Base-by-base conservation (phyloP, 2,888 invertebrate genomes). In the Phlogophora meticulosa region DNA sequence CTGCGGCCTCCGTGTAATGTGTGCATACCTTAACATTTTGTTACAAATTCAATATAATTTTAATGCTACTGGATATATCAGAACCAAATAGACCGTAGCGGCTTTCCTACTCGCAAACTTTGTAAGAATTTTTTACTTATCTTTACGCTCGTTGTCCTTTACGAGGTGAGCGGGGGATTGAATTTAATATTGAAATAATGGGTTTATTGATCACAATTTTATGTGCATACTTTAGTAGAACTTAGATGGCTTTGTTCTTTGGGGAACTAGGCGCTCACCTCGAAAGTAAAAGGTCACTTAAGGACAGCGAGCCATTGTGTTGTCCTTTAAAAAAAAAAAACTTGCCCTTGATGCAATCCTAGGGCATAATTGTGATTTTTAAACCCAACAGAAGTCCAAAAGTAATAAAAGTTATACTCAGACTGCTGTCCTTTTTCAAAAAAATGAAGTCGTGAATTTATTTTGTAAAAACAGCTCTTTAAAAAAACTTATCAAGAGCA, bases 51-150 rank as follows among this genome's bases (percentile, higher is more conserved):
- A 43, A 60, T 67, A 67, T 61, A 56, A 72, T 65, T 58, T 75
- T 55, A 72, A 72, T 75, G 76, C 75, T 76, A 75, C 72, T 72
- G 76, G 76, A 75, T 56, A 60, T 36, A 46, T 38, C 72, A 72
- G 72, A 72, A 56, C 62, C 32, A 62, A 62, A 62, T 76, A 76
- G 72, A 76, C 24, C 55, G 75, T 75, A 75, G 74, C 75, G 55
- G 75, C 71, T 75, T 75, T 67, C 51, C 72, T 71, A 71, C 74
- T 59, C 63, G 76, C 67, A 62, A 72, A n/a, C 17, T 66, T 68
- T 76, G 76, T 76, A 75, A 76, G 76, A 72, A 17, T 10, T 20
- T 72, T 72, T 72, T 49, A 61, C 53, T 62, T 59, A 68, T 68
- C 11, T 74, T 58, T 36, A 58, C 43, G 55, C 66, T 74, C 61